Base-by-base conservation (phyloP, 37 sponge, comb jelly and placozoan species). In the Ianthella basta region DNA sequence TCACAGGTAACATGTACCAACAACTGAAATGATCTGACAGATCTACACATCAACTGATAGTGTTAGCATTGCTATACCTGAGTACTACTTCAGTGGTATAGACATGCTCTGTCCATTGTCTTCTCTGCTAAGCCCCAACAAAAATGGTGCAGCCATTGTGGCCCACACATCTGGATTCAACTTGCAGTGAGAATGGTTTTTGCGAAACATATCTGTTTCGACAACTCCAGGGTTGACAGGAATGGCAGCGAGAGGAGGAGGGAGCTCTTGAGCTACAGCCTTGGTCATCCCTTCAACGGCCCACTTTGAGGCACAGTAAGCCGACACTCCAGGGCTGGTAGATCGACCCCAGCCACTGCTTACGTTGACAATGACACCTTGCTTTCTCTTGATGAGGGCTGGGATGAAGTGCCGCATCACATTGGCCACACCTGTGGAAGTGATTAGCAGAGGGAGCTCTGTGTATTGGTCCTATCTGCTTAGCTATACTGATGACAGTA, bases 271-370 rank as follows among this genome's bases (percentile, higher is more conserved):
- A 61, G 83, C 59, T 32, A 82, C 44, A 56, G 83, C 63, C 61
- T 56, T 40, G 18, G 65, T 82, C 66, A 82, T 27, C 32, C 83
- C 83, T 36, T 82, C 83, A 18, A 56, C 21, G 12, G 36, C 83
- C 41, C 55, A 82, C 65, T 82, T 82, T 25, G 83, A 56, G 41
- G 83, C 61, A 57, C 83, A 82, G 57, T 82, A 82, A 20, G 83
- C 59, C 19, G 83, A 55, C 61, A 82, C 83, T 18, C 37, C 66
- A 40, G 83, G 5, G 29, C 37, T 61, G 29, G 83, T 82, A 40
- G 60, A 35, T 8, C 83, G 59, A 6, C 83, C 83, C 83, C 83
- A 82, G 4, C 32, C 61, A 57, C 83, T 82, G 36, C 66, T 55
- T 32, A 82, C 66, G 66, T 82, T 82, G 30, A 82, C 83, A 63